phyloP scores from a whole-genome alignment of 1,140 invertebrate genomes.

The Leptopilina clavipes region DNA sequence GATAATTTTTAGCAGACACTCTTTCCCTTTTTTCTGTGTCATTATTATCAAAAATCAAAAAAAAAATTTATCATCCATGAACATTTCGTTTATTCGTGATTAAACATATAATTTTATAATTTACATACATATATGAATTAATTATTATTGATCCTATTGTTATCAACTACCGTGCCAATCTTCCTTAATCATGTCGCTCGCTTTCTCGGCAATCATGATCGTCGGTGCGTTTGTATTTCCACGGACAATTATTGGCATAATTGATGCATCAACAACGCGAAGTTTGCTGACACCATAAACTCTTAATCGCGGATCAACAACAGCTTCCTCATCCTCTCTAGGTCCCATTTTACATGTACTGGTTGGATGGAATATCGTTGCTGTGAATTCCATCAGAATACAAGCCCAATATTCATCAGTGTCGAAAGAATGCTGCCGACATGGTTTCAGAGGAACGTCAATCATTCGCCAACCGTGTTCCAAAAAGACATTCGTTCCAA shows the following conservation, averaged over 20 bases:
- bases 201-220: conserved; percentile 88
- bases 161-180: conserved; percentile 49
- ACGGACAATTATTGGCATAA: conserved; percentile 84
- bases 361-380: conserved; percentile 82
- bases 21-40: too few relatives aligned
- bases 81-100: neutral
- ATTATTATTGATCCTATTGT: neutral
- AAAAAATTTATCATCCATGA: too few relatives aligned
- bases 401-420: conserved; percentile 81
- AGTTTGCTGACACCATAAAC: conserved; percentile 82
- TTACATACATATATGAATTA: too few relatives aligned
- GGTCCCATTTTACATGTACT: conserved; percentile 88
- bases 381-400: conserved; percentile 77
- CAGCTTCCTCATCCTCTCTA: conserved; percentile 76
- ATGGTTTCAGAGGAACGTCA: conserved; percentile 58
- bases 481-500: conserved; percentile 54
- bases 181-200: conserved; percentile 76
- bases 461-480: conserved; percentile 56
- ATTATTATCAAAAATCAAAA: too few relatives aligned
- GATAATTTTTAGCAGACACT: too few relatives aligned
- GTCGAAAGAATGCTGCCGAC: conserved; percentile 66
- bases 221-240: conserved; percentile 86
- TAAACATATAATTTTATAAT: too few relatives aligned
- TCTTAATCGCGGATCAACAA: conserved; percentile 81
- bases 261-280: conserved; percentile 86